Conservation (phyloP, 2,797 vertebrate genomes). For the Helicolenus hilgendorfi region DNA sequence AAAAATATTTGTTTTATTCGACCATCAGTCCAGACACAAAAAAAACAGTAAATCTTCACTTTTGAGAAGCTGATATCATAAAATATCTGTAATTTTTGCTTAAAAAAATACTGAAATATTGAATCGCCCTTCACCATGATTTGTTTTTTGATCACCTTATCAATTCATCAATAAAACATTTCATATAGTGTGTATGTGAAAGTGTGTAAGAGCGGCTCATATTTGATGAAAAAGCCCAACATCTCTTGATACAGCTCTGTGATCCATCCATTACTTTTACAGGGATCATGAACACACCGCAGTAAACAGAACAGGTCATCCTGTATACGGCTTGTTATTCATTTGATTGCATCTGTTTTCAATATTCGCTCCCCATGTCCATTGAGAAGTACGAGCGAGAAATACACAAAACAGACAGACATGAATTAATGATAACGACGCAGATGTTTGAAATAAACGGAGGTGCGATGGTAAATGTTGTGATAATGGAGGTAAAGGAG, state of each 20-base stretch:
- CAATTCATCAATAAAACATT: not conserved
- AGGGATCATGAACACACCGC: no score
- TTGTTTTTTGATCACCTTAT: not conserved
- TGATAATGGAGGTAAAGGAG: not conserved
- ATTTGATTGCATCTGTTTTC: constrained; percentile 40
- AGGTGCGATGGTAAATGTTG: constrained; percentile 9
- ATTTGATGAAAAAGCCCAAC: not conserved
- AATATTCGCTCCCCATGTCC: constrained; percentile 2
- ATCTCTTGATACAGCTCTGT: not conserved
- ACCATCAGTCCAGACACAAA: not conserved
- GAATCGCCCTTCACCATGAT: not conserved
- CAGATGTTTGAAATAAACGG: constrained; percentile 32
- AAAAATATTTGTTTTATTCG: not conserved
- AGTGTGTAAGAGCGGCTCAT: not conserved
- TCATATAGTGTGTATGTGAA: not conserved
- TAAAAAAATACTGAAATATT: not conserved
- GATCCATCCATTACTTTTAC: not conserved
- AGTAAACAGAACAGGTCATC: not conserved
- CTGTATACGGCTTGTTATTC: not conserved
- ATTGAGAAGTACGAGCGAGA: not conserved
- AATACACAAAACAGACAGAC: constrained; percentile 5
- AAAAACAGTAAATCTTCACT: not conserved
- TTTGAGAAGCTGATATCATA: not conserved
- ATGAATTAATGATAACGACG: constrained; percentile 16
- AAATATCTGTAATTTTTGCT: not conserved